Evolutionary conservation across 2,113 vertebrate genomes (phyloP).

Genomic region (Hippocampus barbouri): DNA sequence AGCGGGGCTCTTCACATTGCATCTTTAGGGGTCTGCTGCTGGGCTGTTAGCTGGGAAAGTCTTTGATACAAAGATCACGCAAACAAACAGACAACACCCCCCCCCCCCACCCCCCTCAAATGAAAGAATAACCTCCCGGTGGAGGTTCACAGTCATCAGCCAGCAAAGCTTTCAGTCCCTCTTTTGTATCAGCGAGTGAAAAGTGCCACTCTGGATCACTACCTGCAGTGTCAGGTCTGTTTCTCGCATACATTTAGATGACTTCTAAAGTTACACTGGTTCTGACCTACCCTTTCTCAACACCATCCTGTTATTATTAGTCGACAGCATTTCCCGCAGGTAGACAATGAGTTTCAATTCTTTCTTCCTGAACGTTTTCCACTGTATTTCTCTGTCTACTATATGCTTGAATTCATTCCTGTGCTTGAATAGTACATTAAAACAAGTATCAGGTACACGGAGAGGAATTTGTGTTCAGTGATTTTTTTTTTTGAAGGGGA

Average conservation of each 20-base stretch:
- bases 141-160: neutral
- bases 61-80: no score
- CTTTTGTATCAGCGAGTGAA: conserved; percentile 16
- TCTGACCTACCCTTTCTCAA: neutral
- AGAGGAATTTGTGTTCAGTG: neutral
- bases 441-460: conserved; percentile 1
- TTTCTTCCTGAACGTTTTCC: neutral
- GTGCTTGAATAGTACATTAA: neutral
- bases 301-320: neutral
- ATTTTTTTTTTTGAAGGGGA: neutral
- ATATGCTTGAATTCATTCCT: conserved; percentile 10
- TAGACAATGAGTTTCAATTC: neutral
- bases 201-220: conserved; percentile 75
- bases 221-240: conserved; percentile 69
- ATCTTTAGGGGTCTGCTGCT: conserved; percentile 20
- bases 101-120: neutral
- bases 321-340: neutral
- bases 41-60: neutral
- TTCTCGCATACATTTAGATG: conserved; percentile 47
- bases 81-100: no score
- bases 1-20: conserved; percentile 42
- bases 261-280: conserved; percentile 32
- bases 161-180: conserved; percentile 31
- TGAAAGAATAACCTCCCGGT: neutral
- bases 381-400: conserved; percentile 10